phyloP scores from a whole-genome alignment of 2,888 invertebrate species.

The Epirrita christyi region DNA sequence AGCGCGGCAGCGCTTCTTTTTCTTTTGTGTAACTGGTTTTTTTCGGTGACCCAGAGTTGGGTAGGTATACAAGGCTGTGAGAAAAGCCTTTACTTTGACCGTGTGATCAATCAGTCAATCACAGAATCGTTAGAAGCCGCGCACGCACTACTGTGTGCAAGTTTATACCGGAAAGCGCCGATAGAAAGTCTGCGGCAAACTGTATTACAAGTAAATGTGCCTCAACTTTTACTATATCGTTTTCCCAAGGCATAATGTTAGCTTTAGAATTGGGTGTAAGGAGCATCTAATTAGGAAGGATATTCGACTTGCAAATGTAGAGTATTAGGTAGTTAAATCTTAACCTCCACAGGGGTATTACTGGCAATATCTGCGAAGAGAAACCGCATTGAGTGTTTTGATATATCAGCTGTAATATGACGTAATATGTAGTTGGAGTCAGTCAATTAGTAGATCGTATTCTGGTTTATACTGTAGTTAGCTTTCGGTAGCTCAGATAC shows the following conservation, averaged over 20 bases:
- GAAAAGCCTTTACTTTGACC: too few species aligned
- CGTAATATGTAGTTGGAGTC: neutral
- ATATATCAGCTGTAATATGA: constrained; percentile 4
- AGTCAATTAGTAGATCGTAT: constrained; percentile 6
- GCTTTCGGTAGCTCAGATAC: neutral
- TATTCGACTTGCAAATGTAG: constrained; percentile 69
- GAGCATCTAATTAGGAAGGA: constrained; percentile 68
- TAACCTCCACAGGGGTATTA: constrained; percentile 54
- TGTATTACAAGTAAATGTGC: neutral
- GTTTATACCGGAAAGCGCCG: too few species aligned
- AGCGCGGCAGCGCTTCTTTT: too few species aligned
- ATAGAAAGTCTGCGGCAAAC: too few species aligned
- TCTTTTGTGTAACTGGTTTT: too few species aligned
- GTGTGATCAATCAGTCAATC: too few species aligned
- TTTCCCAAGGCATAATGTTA: constrained; percentile 45
- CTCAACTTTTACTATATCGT: constrained; percentile 40
- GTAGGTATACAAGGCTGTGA: too few species aligned
- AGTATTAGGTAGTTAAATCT: constrained; percentile 65
- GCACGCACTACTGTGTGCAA: too few species aligned
- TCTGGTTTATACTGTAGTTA: neutral
- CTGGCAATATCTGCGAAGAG: constrained; percentile 47
- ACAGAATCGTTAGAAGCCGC: too few species aligned
- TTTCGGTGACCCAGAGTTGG: too few species aligned
- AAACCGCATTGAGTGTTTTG: constrained; percentile 12
- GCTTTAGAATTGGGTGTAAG: constrained; percentile 65